Evolutionary conservation across 2,113 vertebrate species (phyloP).

Genomic region (Zapornia atra): DNA sequence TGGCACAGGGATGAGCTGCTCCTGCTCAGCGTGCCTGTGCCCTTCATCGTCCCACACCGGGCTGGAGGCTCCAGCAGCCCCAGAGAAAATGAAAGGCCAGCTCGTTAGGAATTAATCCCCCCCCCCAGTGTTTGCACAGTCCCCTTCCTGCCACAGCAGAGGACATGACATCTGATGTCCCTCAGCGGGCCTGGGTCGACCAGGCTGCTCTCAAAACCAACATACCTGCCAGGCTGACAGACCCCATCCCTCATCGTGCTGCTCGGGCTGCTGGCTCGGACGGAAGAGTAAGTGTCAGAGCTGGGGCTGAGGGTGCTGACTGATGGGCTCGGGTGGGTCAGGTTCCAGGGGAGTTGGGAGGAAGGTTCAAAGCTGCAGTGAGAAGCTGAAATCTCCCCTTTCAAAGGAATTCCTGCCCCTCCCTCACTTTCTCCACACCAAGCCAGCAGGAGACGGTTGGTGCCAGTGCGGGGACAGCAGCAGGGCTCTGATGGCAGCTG

Average conservation of each 20-base stretch:
- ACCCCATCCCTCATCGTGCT: neutral
- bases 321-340: neutral
- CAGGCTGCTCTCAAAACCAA: neutral
- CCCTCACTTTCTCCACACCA: neutral
- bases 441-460: neutral
- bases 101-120: neutral
- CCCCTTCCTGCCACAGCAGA: neutral
- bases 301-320: conserved; percentile 18
- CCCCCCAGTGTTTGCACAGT: rapidly evolving
- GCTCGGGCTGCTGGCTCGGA: neutral
- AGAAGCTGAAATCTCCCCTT: neutral
- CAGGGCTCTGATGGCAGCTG: neutral
- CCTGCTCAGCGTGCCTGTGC: neutral
- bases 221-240: conserved; percentile 41
- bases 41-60: rapidly evolving
- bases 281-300: conserved; percentile 1
- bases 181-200: neutral
- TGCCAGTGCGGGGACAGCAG: neutral
- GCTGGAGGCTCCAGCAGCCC: neutral
- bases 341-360: conserved; percentile 15
- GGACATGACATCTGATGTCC: neutral
- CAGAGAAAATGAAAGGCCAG: rapidly evolving
- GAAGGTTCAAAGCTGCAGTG: conserved; percentile 40
- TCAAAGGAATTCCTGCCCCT: conserved; percentile 29
- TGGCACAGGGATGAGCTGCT: neutral